Base-by-base conservation (phyloP, 35 echinoderm and acorn worm genomes). In the Anneissia japonica region DNA sequence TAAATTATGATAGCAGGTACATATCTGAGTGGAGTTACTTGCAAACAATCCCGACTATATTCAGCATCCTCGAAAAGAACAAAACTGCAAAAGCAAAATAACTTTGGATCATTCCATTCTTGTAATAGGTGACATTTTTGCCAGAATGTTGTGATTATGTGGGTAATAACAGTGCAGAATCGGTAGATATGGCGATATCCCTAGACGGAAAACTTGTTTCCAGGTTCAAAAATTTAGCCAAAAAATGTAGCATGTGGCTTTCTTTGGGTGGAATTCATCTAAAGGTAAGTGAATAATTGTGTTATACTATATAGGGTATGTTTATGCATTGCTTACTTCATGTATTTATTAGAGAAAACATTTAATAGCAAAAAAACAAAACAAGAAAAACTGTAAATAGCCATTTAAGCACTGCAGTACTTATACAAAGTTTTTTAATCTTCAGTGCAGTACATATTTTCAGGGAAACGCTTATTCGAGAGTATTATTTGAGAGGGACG, bases 251-350 rank as follows among this genome's bases (percentile, higher is more conserved):
- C 72, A 32, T 89, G 10, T 94, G 92, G 92, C 39, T 94, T 29
- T 94, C 92, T 36, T 28, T 94, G 28, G 92, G 88, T 82, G 83
- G 76, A 16, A 31, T 94, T 29, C 92, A 94, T 87, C 23, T 81
- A 34, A 90, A 87, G 79, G 92, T 90, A 76, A 56, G 33, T 10
- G 28, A 77, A 9, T 34, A 31, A 35, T 81, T n/a, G n/a, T n/a
- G n/a, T n/a, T n/a, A n/a, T n/a, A n/a, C n/a, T n/a, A n/a, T n/a
- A n/a, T n/a, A n/a, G n/a, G n/a, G n/a, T n/a, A n/a, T n/a, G n/a
- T n/a, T n/a, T n/a, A n/a, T n/a, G n/a, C n/a, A n/a, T n/a, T n/a
- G n/a, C n/a, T n/a, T n/a, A n/a, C n/a, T n/a, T n/a, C n/a, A n/a
- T n/a, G n/a, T n/a, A n/a, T n/a, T n/a, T n/a, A n/a, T n/a, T n/a